These are phyloP conservation scores for Maniola jurtina DNA, from an alignment of 1,140 invertebrate genomes.

Conservation along the genomic window DNA sequence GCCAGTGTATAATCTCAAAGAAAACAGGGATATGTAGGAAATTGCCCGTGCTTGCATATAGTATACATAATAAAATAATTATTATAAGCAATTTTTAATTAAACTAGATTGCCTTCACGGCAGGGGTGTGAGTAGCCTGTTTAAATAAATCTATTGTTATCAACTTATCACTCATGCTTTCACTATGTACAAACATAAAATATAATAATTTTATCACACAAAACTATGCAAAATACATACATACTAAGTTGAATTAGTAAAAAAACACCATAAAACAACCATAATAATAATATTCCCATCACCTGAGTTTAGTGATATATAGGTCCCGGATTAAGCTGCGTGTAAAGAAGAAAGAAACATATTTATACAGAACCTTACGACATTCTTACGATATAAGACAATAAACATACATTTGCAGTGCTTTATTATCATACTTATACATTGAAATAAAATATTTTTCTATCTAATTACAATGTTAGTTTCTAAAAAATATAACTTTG, in stretches of 20 bases:
- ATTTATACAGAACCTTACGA: slow-evolving; percentile 46
- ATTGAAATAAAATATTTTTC: slow-evolving; percentile 9
- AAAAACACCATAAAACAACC: slow-evolving; percentile 38
- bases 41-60: too few species aligned
- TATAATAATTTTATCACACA: background rate
- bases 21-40: too few species aligned
- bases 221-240: slow-evolving; percentile 4
- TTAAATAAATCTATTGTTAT: too few species aligned
- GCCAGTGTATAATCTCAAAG: too few species aligned
- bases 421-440: slow-evolving; percentile 7
- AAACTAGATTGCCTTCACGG: too few species aligned
- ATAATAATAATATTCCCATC: slow-evolving; percentile 72
- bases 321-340: slow-evolving; percentile 80
- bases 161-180: too few species aligned
- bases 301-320: slow-evolving; percentile 79
- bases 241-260: slow-evolving; percentile 15
- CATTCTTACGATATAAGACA: slow-evolving; percentile 13
- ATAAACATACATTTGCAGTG: slow-evolving; percentile 10
- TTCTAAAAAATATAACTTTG: slow-evolving; percentile 5
- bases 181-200: slow-evolving; percentile 13
- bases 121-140: too few species aligned
- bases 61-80: too few species aligned
- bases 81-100: too few species aligned
- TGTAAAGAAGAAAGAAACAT: slow-evolving; percentile 75
- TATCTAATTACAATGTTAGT: slow-evolving; percentile 25